Percentiles rank a stretch among this genome's conserved stretches.
phyloP scores from a whole-genome alignment of 2,797 vertebrate genomes.

The Phoebastria nigripes region DNA sequence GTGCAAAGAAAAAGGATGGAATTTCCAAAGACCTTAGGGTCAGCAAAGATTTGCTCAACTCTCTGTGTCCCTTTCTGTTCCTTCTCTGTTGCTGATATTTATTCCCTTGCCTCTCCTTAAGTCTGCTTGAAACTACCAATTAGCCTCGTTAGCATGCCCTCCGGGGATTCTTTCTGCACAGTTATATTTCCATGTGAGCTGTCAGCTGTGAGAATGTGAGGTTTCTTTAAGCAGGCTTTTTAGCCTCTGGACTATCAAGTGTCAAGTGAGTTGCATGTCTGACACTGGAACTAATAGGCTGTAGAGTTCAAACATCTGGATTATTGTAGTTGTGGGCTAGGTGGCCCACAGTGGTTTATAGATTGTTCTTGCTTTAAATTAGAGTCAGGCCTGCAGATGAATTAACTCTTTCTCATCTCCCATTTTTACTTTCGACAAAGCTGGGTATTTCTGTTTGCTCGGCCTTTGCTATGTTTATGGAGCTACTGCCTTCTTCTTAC shows the following conservation, averaged over 20 bases:
- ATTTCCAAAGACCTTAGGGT: not conserved
- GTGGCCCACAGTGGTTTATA: not conserved
- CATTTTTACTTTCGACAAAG: not conserved
- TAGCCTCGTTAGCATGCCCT: slow-evolving; percentile 63
- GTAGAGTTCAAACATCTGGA: not conserved
- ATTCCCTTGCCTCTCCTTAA: slow-evolving; percentile 54
- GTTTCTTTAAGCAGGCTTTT: not conserved
- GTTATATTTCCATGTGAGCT: slow-evolving; percentile 36
- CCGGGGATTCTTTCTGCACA: slow-evolving; percentile 18
- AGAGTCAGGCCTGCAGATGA: not conserved
- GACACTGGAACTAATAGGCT: not conserved
- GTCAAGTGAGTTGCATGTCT: not conserved
- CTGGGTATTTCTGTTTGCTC: not conserved
- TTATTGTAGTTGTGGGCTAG: not conserved
- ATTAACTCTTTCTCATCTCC: not conserved
- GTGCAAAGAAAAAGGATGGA: not conserved
- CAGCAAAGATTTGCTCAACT: not conserved
- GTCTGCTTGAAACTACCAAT: slow-evolving; percentile 41
- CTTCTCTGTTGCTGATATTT: slow-evolving; percentile 46
- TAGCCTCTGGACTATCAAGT: not conserved
- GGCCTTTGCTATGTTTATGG: not conserved
- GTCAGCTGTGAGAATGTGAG: not conserved
- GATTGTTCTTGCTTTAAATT: not conserved
- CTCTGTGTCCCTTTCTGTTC: not conserved
- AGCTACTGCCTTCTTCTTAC: not conserved